Evolutionary conservation across 2,797 vertebrate species (phyloP), one percentile per base, ranked within the genome.

Genomic region (Moxostoma hubbsi): DNA sequence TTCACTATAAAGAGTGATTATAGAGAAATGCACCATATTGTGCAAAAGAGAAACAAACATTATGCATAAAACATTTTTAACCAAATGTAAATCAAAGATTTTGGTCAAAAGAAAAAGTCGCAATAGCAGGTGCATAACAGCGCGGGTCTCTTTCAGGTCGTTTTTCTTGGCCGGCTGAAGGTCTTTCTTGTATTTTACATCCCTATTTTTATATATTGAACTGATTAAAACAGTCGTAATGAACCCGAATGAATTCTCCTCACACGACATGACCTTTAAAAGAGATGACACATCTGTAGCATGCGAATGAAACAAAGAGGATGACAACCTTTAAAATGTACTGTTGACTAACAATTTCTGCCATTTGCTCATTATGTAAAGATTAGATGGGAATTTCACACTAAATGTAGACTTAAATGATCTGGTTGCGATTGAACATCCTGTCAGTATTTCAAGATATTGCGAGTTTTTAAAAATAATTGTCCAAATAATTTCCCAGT

Each of bases 181-280:
- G 47, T 64, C 24, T 49, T 49, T 59, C 55, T 59, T 72, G 55
- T 75, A 50, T 47, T 75, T 65, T 47, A 57, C 13, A 65, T 8
- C 36, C 9, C 51, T n/a, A n/a, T n/a, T n/a, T n/a, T 55, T 43
- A 36, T 57, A 57, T 45, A 49, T 70, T 57, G 12, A 72, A 76
- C 58, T 9, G 7, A 75, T 65, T 46, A 65, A 65, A 75, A 6
- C 24, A 63, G 9, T 6, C 59, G 59, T 15, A 63, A 53, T 62
- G 63, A 62, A 53, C 49, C 10, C 50, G 12, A 11, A 68, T 24
- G 24, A 24, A 24, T 47, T 49, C 63, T 9, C 7, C 11, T 24
- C 45, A 13, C 15, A 59, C 24, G 49, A 59, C 15, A 72, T 16
- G 18, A 18, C 18, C 18, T 18, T 18, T 18, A 18, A 18, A 18